Evolutionary conservation across 1,140 invertebrate genomes (phyloP).

Genomic region (Drosophila murphyi): DNA sequence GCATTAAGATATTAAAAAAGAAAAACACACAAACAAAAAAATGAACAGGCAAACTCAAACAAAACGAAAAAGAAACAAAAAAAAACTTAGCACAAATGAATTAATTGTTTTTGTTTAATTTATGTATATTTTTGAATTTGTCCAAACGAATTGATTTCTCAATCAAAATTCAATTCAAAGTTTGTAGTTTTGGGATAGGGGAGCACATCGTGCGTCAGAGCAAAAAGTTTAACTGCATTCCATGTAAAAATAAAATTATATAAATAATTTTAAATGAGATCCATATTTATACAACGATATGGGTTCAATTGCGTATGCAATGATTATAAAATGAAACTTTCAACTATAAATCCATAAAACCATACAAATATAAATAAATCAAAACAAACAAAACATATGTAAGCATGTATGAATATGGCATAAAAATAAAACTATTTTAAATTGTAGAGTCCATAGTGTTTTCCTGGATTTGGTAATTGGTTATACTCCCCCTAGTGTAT

Average conservation of each 20-base stretch:
- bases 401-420: constrained; percentile 77
- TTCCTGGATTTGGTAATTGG: neutral
- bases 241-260: constrained; percentile 78
- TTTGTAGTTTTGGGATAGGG: constrained; percentile 57
- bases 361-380: constrained; percentile 68
- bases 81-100: constrained; percentile 78
- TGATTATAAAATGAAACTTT: constrained; percentile 45
- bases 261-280: constrained; percentile 73
- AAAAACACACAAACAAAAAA: constrained; percentile 19
- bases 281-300: constrained; percentile 65
- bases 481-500: neutral
- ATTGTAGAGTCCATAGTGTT: constrained; percentile 42
- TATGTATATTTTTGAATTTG: constrained; percentile 45
- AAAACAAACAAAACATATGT: constrained; percentile 71
- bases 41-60: constrained; percentile 13
- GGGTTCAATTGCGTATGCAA: constrained; percentile 58
- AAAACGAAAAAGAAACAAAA: constrained; percentile 38
- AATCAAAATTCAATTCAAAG: constrained; percentile 56
- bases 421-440: constrained; percentile 82
- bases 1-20: constrained; percentile 16
- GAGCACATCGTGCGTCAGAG: constrained; percentile 35
- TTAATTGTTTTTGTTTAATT: constrained; percentile 61
- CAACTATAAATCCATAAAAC: constrained; percentile 60
- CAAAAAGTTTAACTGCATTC: constrained; percentile 81
- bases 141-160: constrained; percentile 53